Conservation (phyloP, 2,888 invertebrate genomes). For the Spodoptera picta region DNA sequence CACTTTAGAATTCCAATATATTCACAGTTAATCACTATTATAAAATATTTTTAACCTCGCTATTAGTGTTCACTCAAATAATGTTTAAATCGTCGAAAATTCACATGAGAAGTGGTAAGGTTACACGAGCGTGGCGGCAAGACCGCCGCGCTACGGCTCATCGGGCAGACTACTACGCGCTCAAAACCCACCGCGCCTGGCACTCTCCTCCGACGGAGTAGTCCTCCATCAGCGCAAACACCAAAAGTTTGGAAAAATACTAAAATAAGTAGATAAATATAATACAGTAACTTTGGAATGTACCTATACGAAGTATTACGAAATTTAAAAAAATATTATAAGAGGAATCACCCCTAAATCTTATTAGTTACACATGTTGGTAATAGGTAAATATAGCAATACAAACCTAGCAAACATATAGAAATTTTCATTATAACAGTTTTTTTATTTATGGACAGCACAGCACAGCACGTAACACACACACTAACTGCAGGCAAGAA, state of each 20-base stretch:
- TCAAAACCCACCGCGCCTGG: slow-evolving; percentile 62
- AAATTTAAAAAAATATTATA: too few relatives aligned
- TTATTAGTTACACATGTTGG: not conserved
- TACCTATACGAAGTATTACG: too few relatives aligned
- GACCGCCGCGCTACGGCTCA: slow-evolving; percentile 88
- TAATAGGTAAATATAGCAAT: slow-evolving; percentile 2
- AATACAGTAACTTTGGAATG: too few relatives aligned
- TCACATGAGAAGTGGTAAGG: slow-evolving; percentile 64
- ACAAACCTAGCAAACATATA: slow-evolving; percentile 20
- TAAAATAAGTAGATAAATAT: not conserved
- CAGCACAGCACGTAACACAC: slow-evolving; percentile 22
- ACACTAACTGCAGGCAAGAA: slow-evolving; percentile 25
- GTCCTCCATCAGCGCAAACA: slow-evolving; percentile 69
- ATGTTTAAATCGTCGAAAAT: slow-evolving; percentile 53
- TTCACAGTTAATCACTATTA: slow-evolving; percentile 40
- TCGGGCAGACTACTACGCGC: slow-evolving; percentile 82
- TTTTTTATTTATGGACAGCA: not conserved
- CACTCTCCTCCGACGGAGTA: slow-evolving; percentile 78
- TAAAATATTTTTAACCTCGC: slow-evolving; percentile 22
- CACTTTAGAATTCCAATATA: slow-evolving; percentile 52
- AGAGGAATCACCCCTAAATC: too few relatives aligned
- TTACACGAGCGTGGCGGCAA: slow-evolving; percentile 78
- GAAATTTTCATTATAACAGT: slow-evolving; percentile 21
- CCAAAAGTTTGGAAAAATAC: slow-evolving; percentile 33
- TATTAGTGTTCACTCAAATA: slow-evolving; percentile 28